Conservation (phyloP, 1,140 invertebrate species). For the Andrena cerasifolii region DNA sequence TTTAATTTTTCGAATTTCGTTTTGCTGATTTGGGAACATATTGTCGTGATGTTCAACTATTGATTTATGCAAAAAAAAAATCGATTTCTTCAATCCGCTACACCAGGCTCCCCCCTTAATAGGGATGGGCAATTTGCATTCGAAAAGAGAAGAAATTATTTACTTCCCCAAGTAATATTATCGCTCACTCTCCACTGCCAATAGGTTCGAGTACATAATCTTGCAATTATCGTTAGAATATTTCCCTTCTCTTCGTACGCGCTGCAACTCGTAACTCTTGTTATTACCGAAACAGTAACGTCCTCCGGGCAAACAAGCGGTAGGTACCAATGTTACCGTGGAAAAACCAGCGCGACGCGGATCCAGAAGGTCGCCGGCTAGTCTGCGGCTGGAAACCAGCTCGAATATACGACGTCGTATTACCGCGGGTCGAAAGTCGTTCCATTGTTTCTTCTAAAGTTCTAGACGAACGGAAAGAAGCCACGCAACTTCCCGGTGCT, state of each 20-base stretch:
- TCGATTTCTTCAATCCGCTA: too few relatives aligned
- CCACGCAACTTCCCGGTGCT: slow-evolving; percentile 42
- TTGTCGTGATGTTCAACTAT: too few relatives aligned
- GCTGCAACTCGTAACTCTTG: background rate
- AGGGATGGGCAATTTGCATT: background rate
- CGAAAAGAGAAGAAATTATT: background rate
- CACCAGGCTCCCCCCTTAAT: too few relatives aligned
- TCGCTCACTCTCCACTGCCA: background rate
- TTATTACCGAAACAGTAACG: background rate
- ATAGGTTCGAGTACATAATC: too few relatives aligned
- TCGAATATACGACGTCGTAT: slow-evolving; percentile 35
- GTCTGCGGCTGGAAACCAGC: slow-evolving; percentile 32
- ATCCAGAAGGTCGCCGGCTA: slow-evolving; percentile 51
- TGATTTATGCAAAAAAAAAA: too few relatives aligned
- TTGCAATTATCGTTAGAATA: too few relatives aligned
- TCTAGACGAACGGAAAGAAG: slow-evolving; percentile 11
- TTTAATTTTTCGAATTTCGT: too few relatives aligned
- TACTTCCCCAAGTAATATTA: background rate
- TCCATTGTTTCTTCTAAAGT: slow-evolving; percentile 46
- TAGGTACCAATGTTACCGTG: background rate
- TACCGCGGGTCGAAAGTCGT: slow-evolving; percentile 36
- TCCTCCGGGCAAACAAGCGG: background rate
- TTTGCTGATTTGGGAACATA: too few relatives aligned
- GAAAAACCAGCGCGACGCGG: background rate
- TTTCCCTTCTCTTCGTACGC: background rate